Base-by-base conservation (phyloP, 2,113 vertebrate species). In the Argyrosomus japonicus region DNA sequence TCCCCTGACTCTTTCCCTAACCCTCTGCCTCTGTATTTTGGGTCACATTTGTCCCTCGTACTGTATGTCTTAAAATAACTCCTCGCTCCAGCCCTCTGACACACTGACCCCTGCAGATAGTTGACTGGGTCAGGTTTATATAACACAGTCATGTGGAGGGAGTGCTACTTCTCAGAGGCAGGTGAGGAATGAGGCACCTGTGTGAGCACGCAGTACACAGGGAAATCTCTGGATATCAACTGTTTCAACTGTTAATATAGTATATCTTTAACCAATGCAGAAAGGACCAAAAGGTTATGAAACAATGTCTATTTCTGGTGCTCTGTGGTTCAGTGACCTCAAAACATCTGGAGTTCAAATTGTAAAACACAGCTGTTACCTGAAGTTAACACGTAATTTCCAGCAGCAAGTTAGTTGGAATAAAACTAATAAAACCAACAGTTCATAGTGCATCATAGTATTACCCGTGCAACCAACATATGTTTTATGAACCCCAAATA, bases 161-260 rank as follows among this genome's bases (percentile, higher is more conserved):
- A 63, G 73, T 77, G 89, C 62, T 61, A 48, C 73, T 89, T 88
- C 82, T 92, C 23, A 74, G 77, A 87, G n/a, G 69, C 65, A 85
- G 84, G 83, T 93, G 93, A 82, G 88, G 92, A 91, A 88, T 89
- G 76, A 83, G 51, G 43, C 85, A 84, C 87, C 78, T 89, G 68
- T 36, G 5, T 56, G 10, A 48, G 29, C 23, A 18, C 3, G 19
- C 36, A 80, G 32, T 36, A 0, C 73, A 63, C 19, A 18, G 11
- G 7, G 21, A 74, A 71, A 50, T 40, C 4, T 23, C 3, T 43
- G 12, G 18, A 18, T 32, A 48, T 25, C 11, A 43, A 54, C n/a
- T 23, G 10, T 23, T 72, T 65, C 6, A 36, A 25, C 23, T 36
- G 25, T 69, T 45, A 71, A 43, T 54, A 11, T 10, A 40, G 6